Evolutionary conservation across 2,888 invertebrate genomes (phyloP).

Genomic region (Conops quadrifasciatus): DNA sequence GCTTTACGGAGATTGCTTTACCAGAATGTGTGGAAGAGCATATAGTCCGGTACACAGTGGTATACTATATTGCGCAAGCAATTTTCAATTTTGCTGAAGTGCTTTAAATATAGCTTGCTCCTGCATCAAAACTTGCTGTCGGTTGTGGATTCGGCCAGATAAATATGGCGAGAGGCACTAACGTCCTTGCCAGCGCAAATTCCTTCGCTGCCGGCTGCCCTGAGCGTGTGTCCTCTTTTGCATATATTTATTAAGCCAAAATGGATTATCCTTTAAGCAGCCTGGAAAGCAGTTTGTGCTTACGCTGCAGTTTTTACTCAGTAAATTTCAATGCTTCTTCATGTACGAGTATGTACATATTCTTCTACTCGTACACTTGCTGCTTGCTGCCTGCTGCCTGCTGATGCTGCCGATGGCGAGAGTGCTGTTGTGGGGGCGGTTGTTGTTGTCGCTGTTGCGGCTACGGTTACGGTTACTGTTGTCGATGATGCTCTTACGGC

Average conservation of each 20-base stretch:
- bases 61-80: too few relatives aligned
- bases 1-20: not conserved
- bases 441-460: not conserved
- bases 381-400: conserved; percentile 2
- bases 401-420: not conserved
- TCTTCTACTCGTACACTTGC: conserved; percentile 39
- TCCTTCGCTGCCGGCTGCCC: not conserved
- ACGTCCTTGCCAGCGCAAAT: not conserved
- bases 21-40: not conserved
- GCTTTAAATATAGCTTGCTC: conserved; percentile 29
- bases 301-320: conserved; percentile 52
- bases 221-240: not conserved
- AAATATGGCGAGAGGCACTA: not conserved
- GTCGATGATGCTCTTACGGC: conserved; percentile 39
- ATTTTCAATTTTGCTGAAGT: conserved; percentile 34
- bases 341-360: not conserved
- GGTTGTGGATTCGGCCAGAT: not conserved
- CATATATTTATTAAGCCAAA: conserved; percentile 54
- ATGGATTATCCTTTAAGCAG: conserved; percentile 58
- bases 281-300: conserved; percentile 55
- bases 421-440: not conserved
- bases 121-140: not conserved
- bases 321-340: conserved; percentile 11
- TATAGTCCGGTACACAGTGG: too few relatives aligned
- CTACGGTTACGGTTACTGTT: conserved; percentile 30